These are phyloP conservation scores for Macrochelys suwanniensis DNA, from an alignment of 2,797 vertebrate genomes.

Conservation along the genomic window DNA sequence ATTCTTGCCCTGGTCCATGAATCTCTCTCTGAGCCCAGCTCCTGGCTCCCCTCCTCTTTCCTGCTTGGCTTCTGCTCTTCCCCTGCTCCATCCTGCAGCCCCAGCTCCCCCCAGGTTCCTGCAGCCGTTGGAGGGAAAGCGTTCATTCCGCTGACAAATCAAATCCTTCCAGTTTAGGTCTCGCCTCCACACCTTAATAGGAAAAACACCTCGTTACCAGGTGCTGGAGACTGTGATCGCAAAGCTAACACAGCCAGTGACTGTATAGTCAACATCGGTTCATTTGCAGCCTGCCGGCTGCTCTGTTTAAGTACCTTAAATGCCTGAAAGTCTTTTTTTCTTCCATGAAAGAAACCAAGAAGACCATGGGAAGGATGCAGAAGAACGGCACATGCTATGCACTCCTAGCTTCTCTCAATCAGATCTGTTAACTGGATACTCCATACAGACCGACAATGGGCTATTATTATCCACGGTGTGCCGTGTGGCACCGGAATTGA, in stretches of 20 bases:
- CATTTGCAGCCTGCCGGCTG: not conserved
- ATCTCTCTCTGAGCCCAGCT: not conserved
- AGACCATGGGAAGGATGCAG: not conserved
- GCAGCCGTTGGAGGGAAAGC: not conserved
- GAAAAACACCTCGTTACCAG: not conserved
- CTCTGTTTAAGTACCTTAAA: not conserved
- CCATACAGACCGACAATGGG: not conserved
- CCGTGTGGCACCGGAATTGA: not conserved
- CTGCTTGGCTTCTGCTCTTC: not conserved
- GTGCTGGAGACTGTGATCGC: not conserved
- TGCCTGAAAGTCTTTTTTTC: not conserved
- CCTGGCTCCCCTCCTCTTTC: not conserved
- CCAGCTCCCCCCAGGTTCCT: accelerated
- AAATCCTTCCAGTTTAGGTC: not conserved
- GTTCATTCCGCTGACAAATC: not conserved
- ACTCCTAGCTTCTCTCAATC: not conserved
- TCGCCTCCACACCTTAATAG: not conserved
- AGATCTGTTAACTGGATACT: not conserved
- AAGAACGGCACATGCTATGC: not conserved
- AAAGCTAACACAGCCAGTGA: not conserved
- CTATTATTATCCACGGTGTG: not conserved
- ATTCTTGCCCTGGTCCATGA: not conserved
- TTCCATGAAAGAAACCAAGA: not conserved
- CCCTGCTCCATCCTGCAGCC: not conserved
- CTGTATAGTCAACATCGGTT: not conserved